These are phyloP conservation scores for Lithodes maja DNA, from an alignment of 2,888 invertebrate species.

Conservation along the genomic window DNA sequence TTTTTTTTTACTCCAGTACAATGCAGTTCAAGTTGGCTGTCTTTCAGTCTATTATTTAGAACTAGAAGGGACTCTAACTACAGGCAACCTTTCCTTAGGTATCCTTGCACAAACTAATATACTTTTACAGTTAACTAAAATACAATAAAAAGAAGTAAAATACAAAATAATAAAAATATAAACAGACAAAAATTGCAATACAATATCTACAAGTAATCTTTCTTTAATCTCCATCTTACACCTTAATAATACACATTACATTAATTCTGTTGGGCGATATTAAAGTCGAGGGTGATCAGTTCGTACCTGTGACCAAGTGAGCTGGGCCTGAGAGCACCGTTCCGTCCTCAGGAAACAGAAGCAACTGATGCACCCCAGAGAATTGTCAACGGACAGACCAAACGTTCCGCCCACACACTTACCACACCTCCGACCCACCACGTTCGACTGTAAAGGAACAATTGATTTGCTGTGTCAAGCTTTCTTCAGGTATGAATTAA, in stretches of 20 bases:
- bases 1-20: too few species aligned
- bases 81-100: too few species aligned
- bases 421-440: slow-evolving; percentile 88
- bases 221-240: neutral
- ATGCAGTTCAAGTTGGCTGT: too few species aligned
- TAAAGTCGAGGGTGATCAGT: neutral
- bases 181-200: neutral
- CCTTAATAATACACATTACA: neutral
- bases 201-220: neutral
- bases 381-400: slow-evolving; percentile 85
- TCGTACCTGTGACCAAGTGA: slow-evolving; percentile 86
- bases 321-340: slow-evolving; percentile 86
- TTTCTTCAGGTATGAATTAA: too few species aligned
- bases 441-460: slow-evolving; percentile 81
- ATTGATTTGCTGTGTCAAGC: too few species aligned
- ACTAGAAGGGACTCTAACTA: too few species aligned
- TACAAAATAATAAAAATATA: neutral
- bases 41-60: too few species aligned
- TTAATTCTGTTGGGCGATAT: too few species aligned
- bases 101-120: too few species aligned
- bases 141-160: too few species aligned
- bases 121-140: too few species aligned
- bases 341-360: slow-evolving; percentile 95
- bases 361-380: slow-evolving; percentile 93
- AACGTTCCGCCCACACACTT: slow-evolving; percentile 90